phyloP scores from a whole-genome alignment of 2,888 invertebrate species.

The Hypomecis punctinalis region DNA sequence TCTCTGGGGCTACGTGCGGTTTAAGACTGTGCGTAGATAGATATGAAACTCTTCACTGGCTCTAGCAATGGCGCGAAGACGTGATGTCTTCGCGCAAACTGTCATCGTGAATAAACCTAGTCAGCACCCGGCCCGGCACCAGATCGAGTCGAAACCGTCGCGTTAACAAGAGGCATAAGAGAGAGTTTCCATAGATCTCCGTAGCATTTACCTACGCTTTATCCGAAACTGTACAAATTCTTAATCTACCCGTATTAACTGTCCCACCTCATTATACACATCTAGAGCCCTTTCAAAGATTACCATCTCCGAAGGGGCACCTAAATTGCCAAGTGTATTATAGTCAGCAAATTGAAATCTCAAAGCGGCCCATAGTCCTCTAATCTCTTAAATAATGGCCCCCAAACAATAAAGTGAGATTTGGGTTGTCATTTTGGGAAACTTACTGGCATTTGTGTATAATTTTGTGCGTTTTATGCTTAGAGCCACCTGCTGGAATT shows the following conservation, averaged over 20 bases:
- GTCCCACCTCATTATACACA: constrained; percentile 31
- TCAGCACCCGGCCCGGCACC: no score
- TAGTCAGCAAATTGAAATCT: constrained; percentile 71
- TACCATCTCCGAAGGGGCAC: constrained; percentile 43
- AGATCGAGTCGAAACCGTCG: no score
- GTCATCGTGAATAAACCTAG: no score
- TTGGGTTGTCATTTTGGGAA: constrained; percentile 67
- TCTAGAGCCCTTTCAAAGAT: constrained; percentile 36
- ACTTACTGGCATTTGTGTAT: constrained; percentile 50
- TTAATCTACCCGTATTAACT: constrained; percentile 25
- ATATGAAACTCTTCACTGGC: no score
- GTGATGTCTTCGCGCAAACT: no score
- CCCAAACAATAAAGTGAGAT: constrained; percentile 74
- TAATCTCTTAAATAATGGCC: constrained; percentile 73
- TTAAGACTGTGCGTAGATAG: no score
- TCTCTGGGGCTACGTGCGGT: no score
- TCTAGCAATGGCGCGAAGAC: no score
- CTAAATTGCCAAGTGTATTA: constrained; percentile 54
- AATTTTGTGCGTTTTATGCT: constrained; percentile 36
- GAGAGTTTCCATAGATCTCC: no score
- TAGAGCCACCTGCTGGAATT: constrained; percentile 26
- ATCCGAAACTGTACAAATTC: constrained; percentile 8
- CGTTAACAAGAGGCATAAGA: no score
- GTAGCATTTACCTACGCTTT: no score
- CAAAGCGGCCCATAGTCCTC: constrained; percentile 54